Base-by-base conservation (phyloP, 1,140 invertebrate species). In the Drosophila tsacasi region DNA sequence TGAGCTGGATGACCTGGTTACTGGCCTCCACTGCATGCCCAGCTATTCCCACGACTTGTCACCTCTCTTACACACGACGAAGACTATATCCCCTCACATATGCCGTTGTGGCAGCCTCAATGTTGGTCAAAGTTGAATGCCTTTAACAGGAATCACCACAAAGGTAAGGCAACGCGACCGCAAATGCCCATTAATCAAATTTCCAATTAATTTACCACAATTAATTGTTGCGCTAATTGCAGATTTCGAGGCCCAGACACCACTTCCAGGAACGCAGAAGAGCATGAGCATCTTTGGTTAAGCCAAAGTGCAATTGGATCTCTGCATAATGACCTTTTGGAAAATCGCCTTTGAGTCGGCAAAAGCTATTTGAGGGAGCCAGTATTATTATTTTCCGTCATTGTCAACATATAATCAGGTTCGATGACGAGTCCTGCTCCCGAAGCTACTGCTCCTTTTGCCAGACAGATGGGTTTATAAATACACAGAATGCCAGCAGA, bases 191-290 rank as follows among this genome's bases (percentile, higher is more conserved):
- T 90, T 90, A 82, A 90, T 90, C 81, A 90, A 85, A 82, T 90
- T 80, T 91, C 81, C 79, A 85, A 90, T 90, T 90, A 85, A 82
- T 90, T 80, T 85, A 76, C 68, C 82, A 90, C 82, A 90, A 90
- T 82, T 85, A 90, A 90, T 90, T 85, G 82, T 78, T 60, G 72
- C 63, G 76, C 83, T 82, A 90, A 90, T 85, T 82, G 81, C 50
- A 61, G 32, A 27, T 19, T 54, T 32, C 32, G 5, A 19, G 65
- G 13, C 25, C 64, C 39, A 42, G 44, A 13, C 59, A 52, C 37
- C 19, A 23, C 0, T 12, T 13, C 27, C 30, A 54, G 37, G 3
- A 2, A 19, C 15, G 15, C 12, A 17, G 19, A 30, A 8, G 5
- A 63, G n/a, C n/a, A n/a, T n/a, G 44, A 64, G 64, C 23, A n/a